These are phyloP conservation scores for Ianthella basta DNA, from an alignment of 37 sponge, comb jelly and placozoan species.

Conservation along the genomic window DNA sequence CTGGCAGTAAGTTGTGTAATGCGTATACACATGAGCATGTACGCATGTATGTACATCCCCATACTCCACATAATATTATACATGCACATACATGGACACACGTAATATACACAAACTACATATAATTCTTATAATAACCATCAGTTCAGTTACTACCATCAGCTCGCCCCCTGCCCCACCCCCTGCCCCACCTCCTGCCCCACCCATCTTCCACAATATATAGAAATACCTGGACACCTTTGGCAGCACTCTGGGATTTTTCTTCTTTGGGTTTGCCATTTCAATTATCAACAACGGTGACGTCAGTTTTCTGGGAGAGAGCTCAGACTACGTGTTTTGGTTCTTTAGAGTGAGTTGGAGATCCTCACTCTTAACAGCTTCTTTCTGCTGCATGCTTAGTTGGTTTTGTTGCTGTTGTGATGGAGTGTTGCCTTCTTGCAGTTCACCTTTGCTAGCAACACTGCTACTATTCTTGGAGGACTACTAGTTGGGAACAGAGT, in stretches of 20 bases:
- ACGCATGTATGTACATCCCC: too few species aligned
- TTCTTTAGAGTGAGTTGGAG: constrained; percentile 36
- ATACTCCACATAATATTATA: too few species aligned
- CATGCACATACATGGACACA: too few species aligned
- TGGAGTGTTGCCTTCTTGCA: constrained; percentile 62
- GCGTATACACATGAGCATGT: too few species aligned
- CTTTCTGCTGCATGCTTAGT: neutral
- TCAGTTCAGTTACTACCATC: too few species aligned
- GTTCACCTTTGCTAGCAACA: constrained; percentile 92
- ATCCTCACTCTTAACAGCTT: neutral
- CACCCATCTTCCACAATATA: too few species aligned
- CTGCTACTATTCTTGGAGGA: constrained; percentile 85
- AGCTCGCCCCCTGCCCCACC: too few species aligned
- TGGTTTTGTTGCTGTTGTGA: neutral
- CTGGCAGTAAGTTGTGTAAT: constrained; percentile 62
- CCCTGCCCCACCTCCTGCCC: too few species aligned
- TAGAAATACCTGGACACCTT: constrained; percentile 44
- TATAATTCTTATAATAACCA: too few species aligned
- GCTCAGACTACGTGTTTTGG: constrained; percentile 53
- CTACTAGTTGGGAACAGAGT: constrained; percentile 69
- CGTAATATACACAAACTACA: too few species aligned
- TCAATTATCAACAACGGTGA: constrained; percentile 52
- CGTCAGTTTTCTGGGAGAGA: constrained; percentile 50
- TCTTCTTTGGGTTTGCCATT: constrained; percentile 83
- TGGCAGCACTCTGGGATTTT: constrained; percentile 55